phyloP scores from a whole-genome alignment of 1,140 invertebrate species.

The Lasaia peninsularis region DNA sequence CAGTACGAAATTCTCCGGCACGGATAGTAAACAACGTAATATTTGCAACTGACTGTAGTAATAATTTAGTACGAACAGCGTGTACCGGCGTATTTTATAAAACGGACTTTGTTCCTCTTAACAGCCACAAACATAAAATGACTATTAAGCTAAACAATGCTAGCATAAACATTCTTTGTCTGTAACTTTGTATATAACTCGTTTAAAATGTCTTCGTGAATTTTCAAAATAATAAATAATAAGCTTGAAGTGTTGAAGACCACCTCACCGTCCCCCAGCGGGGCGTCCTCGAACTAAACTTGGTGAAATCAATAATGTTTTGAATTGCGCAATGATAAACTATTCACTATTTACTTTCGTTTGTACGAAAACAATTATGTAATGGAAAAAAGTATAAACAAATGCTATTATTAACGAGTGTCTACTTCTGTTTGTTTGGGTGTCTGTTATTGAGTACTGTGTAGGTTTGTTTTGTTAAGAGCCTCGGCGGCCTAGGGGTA shows the following conservation, averaged over 20 bases:
- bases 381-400: slow-evolving; percentile 22
- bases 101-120: slow-evolving; percentile 35
- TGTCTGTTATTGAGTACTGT: slow-evolving; percentile 20
- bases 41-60: slow-evolving; percentile 14
- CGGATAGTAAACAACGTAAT: no score
- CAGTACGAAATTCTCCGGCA: no score
- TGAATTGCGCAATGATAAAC: slow-evolving; percentile 61
- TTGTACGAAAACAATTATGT: slow-evolving; percentile 38
- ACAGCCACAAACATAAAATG: slow-evolving; percentile 46
- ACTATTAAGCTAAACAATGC: slow-evolving; percentile 48
- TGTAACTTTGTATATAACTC: slow-evolving; percentile 36
- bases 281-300: slow-evolving; percentile 55
- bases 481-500: no score
- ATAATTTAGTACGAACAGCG: slow-evolving; percentile 28
- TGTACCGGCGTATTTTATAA: slow-evolving; percentile 34
- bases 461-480: no score
- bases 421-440: not conserved
- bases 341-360: slow-evolving; percentile 39
- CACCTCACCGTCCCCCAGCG: slow-evolving; percentile 44
- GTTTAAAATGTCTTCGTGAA: slow-evolving; percentile 33
- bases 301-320: slow-evolving; percentile 69
- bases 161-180: slow-evolving; percentile 40
- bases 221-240: slow-evolving; percentile 33
- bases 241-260: slow-evolving; percentile 40
- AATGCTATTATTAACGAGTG: not conserved